Conservation (phyloP, 2,113 vertebrate species). For the Chinchilla lanigera region DNA sequence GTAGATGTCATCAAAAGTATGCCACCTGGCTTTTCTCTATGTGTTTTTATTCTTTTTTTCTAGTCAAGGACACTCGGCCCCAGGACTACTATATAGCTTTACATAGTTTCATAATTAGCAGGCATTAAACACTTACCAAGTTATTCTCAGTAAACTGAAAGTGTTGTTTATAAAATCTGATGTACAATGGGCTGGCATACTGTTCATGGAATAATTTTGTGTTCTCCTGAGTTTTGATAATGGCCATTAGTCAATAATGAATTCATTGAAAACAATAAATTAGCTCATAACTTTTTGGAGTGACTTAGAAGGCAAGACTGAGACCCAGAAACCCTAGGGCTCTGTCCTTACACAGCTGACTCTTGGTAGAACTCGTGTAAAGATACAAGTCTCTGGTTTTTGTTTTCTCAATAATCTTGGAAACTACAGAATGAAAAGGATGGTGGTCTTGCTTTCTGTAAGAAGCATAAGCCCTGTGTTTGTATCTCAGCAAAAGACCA, state of each 20-base stretch:
- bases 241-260: neutral
- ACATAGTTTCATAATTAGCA: neutral
- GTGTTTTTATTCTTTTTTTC: neutral
- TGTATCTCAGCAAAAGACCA: neutral
- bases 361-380: neutral
- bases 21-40: neutral
- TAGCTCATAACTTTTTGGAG: neutral
- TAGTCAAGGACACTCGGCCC: neutral
- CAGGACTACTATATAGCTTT: neutral
- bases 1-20: neutral
- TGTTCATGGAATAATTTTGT: neutral
- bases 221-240: slow-evolving; percentile 23
- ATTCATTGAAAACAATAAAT: neutral
- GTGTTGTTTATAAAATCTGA: slow-evolving; percentile 8
- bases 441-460: neutral
- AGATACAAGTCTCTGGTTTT: neutral
- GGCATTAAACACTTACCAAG: neutral
- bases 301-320: neutral
- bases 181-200: neutral
- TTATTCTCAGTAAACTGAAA: slow-evolving; percentile 25
- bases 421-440: neutral
- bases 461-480: neutral
- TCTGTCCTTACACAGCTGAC: neutral
- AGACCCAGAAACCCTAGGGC: neutral
- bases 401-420: neutral